phyloP scores from a whole-genome alignment of 2,113 vertebrate species.

The Bothrops jararaca region DNA sequence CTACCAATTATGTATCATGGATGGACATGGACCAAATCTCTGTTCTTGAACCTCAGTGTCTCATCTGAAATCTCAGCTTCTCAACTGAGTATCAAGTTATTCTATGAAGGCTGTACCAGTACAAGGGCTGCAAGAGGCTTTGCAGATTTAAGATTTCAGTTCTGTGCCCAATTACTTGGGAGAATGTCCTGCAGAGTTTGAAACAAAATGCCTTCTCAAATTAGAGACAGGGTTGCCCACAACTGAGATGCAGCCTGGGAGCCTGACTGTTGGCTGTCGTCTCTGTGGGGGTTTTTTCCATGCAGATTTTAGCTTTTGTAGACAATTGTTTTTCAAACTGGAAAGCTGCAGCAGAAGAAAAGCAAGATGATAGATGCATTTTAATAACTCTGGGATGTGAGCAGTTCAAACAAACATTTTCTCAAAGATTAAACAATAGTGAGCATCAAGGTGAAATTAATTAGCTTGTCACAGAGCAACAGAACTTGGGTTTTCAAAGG shows the following conservation, averaged over 20 bases:
- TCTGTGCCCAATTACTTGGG: background rate
- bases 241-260: background rate
- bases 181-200: background rate
- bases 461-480: background rate
- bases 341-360: background rate
- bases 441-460: background rate
- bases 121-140: background rate
- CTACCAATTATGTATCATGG: background rate
- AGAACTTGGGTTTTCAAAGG: background rate
- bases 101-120: background rate
- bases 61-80: background rate
- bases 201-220: background rate
- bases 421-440: background rate
- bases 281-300: background rate
- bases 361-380: background rate
- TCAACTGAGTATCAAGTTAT: background rate
- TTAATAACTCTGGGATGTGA: background rate
- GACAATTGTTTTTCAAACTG: background rate
- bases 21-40: background rate
- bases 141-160: background rate
- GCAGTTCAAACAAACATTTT: background rate
- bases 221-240: background rate
- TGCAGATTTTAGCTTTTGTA: background rate
- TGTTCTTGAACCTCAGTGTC: background rate
- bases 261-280: background rate